Evolutionary conservation across 2,113 vertebrate species (phyloP).

Genomic region (Melanerpes aurifrons): DNA sequence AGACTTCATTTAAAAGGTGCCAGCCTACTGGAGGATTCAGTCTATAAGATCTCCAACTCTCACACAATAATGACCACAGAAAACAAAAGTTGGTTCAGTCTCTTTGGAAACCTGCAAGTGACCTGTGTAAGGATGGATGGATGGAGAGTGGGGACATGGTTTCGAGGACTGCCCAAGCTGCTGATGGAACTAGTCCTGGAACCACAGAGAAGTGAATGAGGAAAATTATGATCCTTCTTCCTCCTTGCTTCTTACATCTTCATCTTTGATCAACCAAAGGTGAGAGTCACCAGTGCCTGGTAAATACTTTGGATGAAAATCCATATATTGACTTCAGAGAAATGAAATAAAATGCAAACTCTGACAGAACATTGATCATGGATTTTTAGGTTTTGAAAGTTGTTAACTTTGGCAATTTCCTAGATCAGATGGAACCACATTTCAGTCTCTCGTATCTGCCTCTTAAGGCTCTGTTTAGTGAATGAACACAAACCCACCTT

Average conservation of each 20-base stretch:
- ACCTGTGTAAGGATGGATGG: not conserved
- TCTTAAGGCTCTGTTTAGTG: not conserved
- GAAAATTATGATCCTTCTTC: not conserved
- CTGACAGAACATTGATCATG: slow-evolving; percentile 43
- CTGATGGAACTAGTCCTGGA: not conserved
- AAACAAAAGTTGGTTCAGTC: slow-evolving; percentile 29
- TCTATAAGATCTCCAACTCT: slow-evolving; percentile 4
- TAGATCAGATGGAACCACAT: not conserved
- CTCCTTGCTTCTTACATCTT: not conserved
- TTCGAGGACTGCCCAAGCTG: not conserved
- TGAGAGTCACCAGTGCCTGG: slow-evolving; percentile 6
- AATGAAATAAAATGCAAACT: slow-evolving; percentile 59
- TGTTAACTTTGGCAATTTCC: slow-evolving; percentile 33
- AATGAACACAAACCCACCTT: not conserved
- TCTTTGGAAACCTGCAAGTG: not conserved
- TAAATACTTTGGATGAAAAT: slow-evolving; percentile 68
- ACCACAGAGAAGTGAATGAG: not conserved
- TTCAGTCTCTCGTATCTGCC: not conserved
- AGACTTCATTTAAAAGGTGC: slow-evolving; percentile 48
- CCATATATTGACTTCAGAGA: slow-evolving; percentile 54
- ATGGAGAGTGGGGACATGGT: not conserved
- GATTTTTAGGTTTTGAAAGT: slow-evolving; percentile 10
- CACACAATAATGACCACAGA: not conserved
- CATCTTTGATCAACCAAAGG: not conserved
- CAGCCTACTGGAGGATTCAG: slow-evolving; percentile 32